Evolutionary conservation across 2,888 invertebrate genomes (phyloP).

Genomic region (Masnerella sp.): DNA sequence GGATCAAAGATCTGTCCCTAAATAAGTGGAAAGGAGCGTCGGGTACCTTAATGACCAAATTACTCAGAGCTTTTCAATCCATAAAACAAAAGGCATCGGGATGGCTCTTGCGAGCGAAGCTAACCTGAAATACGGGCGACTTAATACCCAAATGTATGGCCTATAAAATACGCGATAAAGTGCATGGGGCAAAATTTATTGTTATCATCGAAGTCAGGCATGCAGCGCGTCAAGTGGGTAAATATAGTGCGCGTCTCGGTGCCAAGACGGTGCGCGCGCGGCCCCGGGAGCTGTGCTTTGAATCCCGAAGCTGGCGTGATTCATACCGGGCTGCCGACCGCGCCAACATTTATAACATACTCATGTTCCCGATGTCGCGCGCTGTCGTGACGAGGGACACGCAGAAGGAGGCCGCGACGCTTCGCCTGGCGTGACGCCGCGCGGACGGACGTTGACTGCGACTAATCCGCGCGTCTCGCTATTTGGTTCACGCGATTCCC

Average conservation of each 20-base stretch:
- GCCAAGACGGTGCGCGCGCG: conserved; percentile 53
- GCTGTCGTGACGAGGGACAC: conserved; percentile 54
- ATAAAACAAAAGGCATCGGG: conserved; percentile 45
- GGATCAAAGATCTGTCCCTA: conserved; percentile 35
- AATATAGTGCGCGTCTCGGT: conserved; percentile 51
- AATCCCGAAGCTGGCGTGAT: conserved; percentile 67
- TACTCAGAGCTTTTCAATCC: conserved; percentile 39
- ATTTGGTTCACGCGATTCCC: conserved; percentile 23
- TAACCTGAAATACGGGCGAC: conserved; percentile 47
- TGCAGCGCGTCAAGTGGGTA: conserved; percentile 50
- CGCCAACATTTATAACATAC: conserved; percentile 64
- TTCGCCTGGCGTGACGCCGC: conserved; percentile 64
- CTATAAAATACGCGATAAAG: conserved; percentile 55
- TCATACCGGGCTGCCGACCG: conserved; percentile 63
- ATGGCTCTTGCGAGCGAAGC: not conserved
- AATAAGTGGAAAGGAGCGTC: conserved; percentile 18
- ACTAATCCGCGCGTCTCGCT: conserved; percentile 39
- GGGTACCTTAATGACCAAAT: conserved; percentile 41
- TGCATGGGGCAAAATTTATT: conserved; percentile 43
- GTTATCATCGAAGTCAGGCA: conserved; percentile 55
- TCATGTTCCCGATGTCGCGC: conserved; percentile 60
- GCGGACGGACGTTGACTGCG: conserved; percentile 63
- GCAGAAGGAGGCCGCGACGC: conserved; percentile 52
- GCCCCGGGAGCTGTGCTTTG: conserved; percentile 63
- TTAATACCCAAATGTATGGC: conserved; percentile 49